Percentiles rank a stretch among this genome's conserved stretches.
Conservation (phyloP, 2,888 invertebrate genomes). For the Machimus atricapillus region DNA sequence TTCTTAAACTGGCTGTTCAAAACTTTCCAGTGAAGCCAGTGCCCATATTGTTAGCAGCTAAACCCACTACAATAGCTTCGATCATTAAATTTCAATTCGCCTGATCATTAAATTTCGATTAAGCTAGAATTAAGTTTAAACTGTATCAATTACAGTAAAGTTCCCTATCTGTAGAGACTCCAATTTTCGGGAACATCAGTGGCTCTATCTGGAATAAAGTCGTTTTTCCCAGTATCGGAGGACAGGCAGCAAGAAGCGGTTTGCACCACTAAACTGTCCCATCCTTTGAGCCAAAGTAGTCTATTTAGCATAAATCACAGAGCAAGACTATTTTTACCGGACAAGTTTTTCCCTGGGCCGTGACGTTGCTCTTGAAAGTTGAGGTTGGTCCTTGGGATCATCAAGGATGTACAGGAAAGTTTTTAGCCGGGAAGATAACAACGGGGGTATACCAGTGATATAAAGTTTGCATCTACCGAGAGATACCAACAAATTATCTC, state of each 20-base stretch:
- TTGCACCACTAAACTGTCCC: neutral
- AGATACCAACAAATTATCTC: constrained; percentile 19
- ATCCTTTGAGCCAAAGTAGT: neutral
- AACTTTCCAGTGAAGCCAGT: neutral
- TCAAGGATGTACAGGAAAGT: constrained; percentile 24
- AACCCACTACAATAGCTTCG: neutral
- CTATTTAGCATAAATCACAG: constrained; percentile 26
- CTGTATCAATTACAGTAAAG: neutral
- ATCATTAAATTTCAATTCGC: neutral
- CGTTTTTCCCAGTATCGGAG: neutral
- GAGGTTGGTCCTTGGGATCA: constrained; percentile 21
- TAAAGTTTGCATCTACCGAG: constrained; percentile 9
- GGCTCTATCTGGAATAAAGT: neutral
- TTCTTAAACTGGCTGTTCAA: neutral
- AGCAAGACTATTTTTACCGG: neutral
- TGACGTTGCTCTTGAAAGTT: constrained; percentile 13
- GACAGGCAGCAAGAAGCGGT: neutral
- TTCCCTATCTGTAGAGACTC: neutral
- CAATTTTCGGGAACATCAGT: neutral
- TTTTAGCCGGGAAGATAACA: constrained; percentile 14
- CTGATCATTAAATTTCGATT: neutral
- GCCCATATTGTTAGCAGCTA: neutral
- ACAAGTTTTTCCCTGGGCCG: neutral
- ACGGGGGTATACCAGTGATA: constrained; percentile 1
- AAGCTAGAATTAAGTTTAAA: neutral